These are phyloP conservation scores for Phaetusa simplex DNA, from an alignment of 2,113 vertebrate genomes.

Conservation along the genomic window DNA sequence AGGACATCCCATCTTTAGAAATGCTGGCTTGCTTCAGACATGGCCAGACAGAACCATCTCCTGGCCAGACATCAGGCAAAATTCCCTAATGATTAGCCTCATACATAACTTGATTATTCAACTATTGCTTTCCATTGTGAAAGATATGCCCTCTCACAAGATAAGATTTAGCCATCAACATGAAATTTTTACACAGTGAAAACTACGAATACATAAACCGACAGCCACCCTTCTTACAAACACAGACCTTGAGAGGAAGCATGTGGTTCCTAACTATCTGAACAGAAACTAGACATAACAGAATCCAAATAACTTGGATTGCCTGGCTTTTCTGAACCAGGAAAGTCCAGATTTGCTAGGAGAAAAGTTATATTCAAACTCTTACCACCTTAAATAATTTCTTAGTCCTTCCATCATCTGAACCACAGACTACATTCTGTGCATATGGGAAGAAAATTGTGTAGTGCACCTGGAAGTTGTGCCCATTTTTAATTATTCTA, in stretches of 20 bases:
- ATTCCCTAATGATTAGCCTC: slow-evolving; percentile 31
- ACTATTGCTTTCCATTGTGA: background rate
- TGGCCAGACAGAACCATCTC: slow-evolving; percentile 29
- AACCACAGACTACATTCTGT: background rate
- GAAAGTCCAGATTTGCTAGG: background rate
- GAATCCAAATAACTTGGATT: background rate
- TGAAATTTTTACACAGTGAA: background rate
- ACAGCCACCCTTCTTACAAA: background rate
- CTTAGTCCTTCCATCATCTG: background rate
- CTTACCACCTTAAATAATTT: background rate
- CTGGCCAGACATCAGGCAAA: slow-evolving; percentile 53
- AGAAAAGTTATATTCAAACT: background rate
- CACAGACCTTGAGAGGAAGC: background rate
- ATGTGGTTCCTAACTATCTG: background rate
- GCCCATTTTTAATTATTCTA: background rate
- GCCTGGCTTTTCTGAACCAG: background rate
- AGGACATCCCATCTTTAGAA: slow-evolving; percentile 24
- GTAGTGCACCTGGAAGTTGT: background rate
- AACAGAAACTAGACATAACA: slow-evolving; percentile 4
- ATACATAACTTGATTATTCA: slow-evolving; percentile 9
- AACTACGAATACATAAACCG: background rate
- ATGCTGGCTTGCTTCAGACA: background rate
- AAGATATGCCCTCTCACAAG: background rate
- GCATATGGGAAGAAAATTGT: background rate
- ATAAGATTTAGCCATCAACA: slow-evolving; percentile 9